Conservation (phyloP, 2,797 vertebrate species). For the Rallus crepitans region DNA sequence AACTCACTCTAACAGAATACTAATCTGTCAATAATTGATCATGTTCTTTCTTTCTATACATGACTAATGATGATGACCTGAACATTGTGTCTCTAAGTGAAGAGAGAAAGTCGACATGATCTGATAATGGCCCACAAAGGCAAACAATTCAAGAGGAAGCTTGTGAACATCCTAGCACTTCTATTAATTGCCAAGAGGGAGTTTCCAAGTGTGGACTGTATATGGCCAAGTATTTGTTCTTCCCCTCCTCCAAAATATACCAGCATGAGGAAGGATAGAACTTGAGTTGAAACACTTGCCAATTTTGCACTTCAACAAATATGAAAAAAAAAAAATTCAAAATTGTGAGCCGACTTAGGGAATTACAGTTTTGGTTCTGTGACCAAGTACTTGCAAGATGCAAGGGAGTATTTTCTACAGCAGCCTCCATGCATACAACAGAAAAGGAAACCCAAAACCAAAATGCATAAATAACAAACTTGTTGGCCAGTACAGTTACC, state of each 20-base stretch:
- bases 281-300: background rate
- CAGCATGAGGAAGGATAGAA: background rate
- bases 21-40: background rate
- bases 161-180: background rate
- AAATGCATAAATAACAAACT: background rate
- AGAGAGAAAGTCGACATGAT: background rate
- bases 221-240: background rate
- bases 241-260: constrained; percentile 17
- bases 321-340: background rate
- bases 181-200: background rate
- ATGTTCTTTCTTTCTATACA: background rate
- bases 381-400: background rate
- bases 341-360: background rate
- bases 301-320: background rate
- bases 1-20: background rate
- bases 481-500: background rate
- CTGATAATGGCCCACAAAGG: background rate
- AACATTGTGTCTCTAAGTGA: background rate
- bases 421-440: background rate
- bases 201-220: background rate
- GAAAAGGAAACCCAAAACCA: background rate
- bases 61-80: background rate
- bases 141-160: constrained; percentile 25
- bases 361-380: background rate
- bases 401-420: background rate